Percentiles rank a stretch among this genome's conserved stretches.
Conservation (phyloP, 1,140 invertebrate species). For the Sitophilus oryzae region DNA sequence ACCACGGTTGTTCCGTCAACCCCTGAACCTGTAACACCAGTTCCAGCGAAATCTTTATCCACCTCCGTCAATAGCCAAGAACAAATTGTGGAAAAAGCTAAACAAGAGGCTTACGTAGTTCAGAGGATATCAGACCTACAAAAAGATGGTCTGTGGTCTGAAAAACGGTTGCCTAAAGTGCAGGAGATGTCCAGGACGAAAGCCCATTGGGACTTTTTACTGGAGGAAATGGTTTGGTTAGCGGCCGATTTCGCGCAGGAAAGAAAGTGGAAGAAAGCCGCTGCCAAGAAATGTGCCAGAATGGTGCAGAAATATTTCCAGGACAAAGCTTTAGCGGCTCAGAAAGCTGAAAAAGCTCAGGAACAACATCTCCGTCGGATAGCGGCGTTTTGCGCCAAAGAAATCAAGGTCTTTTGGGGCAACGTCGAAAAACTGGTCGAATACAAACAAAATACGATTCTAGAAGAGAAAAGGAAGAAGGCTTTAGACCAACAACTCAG, state of each 20-base stretch:
- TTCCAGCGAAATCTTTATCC: conserved; percentile 17
- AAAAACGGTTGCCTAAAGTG: conserved; percentile 85
- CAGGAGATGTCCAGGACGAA: conserved; percentile 84
- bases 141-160: conserved; percentile 88
- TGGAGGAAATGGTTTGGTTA: conserved; percentile 98
- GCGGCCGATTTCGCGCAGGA: conserved; percentile 96
- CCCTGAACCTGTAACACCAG: conserved; percentile 8
- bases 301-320: conserved; percentile 96
- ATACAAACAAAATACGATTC: conserved; percentile 84
- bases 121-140: conserved; percentile 83
- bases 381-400: conserved; percentile 85
- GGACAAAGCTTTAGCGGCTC: conserved; percentile 83
- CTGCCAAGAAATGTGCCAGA: conserved; percentile 84
- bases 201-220: conserved; percentile 97
- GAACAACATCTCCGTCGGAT: conserved; percentile 80
- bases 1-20: conserved; percentile 10
- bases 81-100: conserved; percentile 82
- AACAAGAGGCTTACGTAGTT: conserved; percentile 92
- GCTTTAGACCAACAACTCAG: conserved; percentile 95
- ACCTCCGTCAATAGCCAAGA: conserved; percentile 46
- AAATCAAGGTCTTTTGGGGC: conserved; percentile 91
- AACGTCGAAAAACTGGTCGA: conserved; percentile 97
- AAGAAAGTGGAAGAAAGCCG: conserved; percentile 94
- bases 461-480: conserved; percentile 93
- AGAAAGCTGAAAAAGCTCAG: conserved; percentile 88